phyloP scores from a whole-genome alignment of 2,113 vertebrate genomes.

The Catharus minimus region DNA sequence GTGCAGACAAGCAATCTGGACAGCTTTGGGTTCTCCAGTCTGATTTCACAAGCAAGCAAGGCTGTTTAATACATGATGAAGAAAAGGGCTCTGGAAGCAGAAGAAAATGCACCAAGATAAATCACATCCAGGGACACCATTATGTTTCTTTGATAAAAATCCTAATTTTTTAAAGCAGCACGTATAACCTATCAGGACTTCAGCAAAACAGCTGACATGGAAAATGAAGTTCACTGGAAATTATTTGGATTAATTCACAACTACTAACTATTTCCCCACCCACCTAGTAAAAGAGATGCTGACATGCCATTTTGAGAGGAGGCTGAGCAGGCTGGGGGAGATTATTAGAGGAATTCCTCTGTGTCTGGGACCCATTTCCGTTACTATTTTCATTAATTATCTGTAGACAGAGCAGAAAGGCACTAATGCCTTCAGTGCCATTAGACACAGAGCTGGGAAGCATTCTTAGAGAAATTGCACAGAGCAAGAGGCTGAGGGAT shows the following conservation, averaged over 20 bases:
- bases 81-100: background rate
- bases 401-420: background rate
- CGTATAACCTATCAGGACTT: background rate
- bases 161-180: background rate
- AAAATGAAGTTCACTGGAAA: background rate
- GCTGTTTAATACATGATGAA: background rate
- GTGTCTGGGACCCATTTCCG: background rate
- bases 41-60: background rate
- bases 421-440: background rate
- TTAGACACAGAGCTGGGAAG: background rate
- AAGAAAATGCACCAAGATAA: slow-evolving; percentile 8
- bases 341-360: background rate
- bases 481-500: background rate
- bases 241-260: background rate
- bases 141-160: slow-evolving; percentile 32
- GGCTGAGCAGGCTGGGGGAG: background rate
- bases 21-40: background rate
- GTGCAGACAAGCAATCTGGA: slow-evolving; percentile 25
- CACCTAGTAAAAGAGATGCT: background rate
- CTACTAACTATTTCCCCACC: background rate
- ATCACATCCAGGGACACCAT: background rate
- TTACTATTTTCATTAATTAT: background rate
- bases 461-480: background rate
- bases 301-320: background rate
- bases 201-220: background rate